Conservation (phyloP, 2,113 vertebrate genomes). For the Aldabrachelys gigantea region DNA sequence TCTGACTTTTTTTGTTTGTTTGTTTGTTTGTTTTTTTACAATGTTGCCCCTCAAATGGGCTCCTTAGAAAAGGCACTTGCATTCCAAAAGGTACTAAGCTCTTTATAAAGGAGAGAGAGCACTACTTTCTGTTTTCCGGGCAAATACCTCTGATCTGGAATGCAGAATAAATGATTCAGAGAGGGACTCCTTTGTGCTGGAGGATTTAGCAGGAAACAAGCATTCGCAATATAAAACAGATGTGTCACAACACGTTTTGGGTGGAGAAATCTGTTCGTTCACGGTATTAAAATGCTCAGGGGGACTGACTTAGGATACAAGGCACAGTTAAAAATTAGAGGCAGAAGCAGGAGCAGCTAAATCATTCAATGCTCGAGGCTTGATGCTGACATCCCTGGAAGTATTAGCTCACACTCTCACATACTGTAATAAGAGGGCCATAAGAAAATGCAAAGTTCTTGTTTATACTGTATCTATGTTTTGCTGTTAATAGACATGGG, state of each 20-base stretch:
- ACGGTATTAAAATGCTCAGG: background rate
- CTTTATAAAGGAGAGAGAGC: background rate
- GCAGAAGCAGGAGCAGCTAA: background rate
- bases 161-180: constrained; percentile 68
- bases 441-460: background rate
- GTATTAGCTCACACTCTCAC: background rate
- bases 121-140: constrained; percentile 26
- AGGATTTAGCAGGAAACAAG: constrained; percentile 61
- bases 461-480: background rate
- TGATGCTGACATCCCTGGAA: background rate
- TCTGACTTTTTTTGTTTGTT: background rate
- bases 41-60: background rate
- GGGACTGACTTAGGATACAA: background rate
- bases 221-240: constrained; percentile 73
- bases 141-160: constrained; percentile 67
- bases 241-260: constrained; percentile 72
- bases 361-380: background rate
- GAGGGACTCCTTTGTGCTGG: constrained; percentile 39
- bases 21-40: background rate
- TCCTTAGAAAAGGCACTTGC: background rate
- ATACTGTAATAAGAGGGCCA: background rate
- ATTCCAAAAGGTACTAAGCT: background rate
- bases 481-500: background rate
- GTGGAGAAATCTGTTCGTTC: constrained; percentile 29
- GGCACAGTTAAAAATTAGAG: constrained; percentile 14